Percentiles rank a stretch among this genome's conserved stretches.
Evolutionary conservation across 2,113 vertebrate species (phyloP).

Genomic region (Trachemys scripta): DNA sequence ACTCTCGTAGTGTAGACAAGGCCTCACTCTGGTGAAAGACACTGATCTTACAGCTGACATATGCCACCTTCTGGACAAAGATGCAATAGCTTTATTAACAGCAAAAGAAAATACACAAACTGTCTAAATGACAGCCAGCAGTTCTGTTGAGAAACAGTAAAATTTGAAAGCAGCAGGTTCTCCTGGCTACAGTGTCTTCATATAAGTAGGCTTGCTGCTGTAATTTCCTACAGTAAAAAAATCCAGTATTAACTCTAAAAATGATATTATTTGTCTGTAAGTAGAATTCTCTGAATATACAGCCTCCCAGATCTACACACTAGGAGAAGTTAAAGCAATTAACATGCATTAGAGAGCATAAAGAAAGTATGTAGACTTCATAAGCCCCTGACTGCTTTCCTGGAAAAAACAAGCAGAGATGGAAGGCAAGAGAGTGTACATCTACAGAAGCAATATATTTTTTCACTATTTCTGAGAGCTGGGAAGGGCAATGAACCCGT

Average conservation of each 20-base stretch:
- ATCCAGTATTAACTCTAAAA: background rate
- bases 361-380: background rate
- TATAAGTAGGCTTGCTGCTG: background rate
- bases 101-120: background rate
- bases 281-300: accelerated
- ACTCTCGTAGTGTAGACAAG: too few species aligned
- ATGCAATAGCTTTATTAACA: background rate
- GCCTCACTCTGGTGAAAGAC: background rate
- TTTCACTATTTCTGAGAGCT: background rate
- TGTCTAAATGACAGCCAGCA: accelerated
- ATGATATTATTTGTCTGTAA: background rate
- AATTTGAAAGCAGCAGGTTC: background rate
- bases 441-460: background rate
- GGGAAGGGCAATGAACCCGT: background rate
- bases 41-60: background rate
- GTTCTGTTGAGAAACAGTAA: background rate
- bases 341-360: background rate
- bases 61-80: slow-evolving; percentile 64
- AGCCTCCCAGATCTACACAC: background rate
- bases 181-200: background rate
- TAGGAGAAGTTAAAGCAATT: background rate
- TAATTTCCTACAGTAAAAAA: background rate
- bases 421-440: background rate
- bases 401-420: background rate
- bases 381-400: background rate